Base-by-base conservation (phyloP, 2,888 invertebrate genomes). In the Sarcophaga rosellei region DNA sequence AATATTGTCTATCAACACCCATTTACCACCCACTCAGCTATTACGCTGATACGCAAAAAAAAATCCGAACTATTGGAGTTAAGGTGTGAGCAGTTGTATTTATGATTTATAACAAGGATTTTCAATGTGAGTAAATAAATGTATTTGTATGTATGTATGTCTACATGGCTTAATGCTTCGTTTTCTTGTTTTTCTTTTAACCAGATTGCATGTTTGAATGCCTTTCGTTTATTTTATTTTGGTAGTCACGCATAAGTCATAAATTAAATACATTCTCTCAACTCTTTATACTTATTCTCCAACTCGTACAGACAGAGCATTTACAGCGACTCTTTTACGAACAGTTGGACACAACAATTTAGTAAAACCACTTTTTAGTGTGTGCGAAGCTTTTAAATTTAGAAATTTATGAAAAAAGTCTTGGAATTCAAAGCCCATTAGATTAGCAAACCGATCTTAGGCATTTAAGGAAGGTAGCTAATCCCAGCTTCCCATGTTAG, bases 211-310 rank as follows among this genome's bases (percentile, higher is more conserved):
- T 63, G 66, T 81, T 66, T 75, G 61, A 44, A 62, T 72, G 79
- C 25, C 23, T 65, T 76, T 81, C 44, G 73, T 76, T 77, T 85
- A 73, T 85, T 77, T 85, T 68, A 80, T 80, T 85, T 81, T 63
- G 25, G 68, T 63, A 85, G 85, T 77, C 81, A 85, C 77, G 81
- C 73, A 77, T 77, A 74, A 85, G 77, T 81, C 77, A 85, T 85
- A 85, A 85, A 85, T 85, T 76, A 84, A 77, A 15, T 85, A 76
- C 17, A 72, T 65, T 79, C 23, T 35, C 35, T 66, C 79, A 79
- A 59, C 44, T 84, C 63, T 74, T 70, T 84, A 63, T 61, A n/a
- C n/a, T n/a, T n/a, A 74, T 35, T 35, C 35, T 10, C 8, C 35
- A 35, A 35, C 35, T 35, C 35, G 35, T 35, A 35, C 10, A 35